Evolutionary conservation across 2,888 invertebrate genomes (phyloP).

Genomic region (Eudasyphora cyanicolor): DNA sequence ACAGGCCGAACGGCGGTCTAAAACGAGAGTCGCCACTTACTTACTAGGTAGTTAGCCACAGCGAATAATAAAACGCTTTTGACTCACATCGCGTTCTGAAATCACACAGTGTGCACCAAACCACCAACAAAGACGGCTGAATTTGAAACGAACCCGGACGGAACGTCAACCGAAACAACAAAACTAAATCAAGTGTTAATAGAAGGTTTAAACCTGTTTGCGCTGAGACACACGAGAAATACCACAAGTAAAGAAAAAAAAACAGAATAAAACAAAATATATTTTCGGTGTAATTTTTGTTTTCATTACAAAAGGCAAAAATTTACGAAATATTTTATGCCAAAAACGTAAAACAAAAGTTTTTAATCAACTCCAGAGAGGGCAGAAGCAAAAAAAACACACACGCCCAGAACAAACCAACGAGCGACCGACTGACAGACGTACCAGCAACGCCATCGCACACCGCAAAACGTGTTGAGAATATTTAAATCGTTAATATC

Average conservation of each 20-base stretch:
- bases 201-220: constrained; percentile 14
- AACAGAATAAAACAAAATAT: not conserved
- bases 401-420: not conserved
- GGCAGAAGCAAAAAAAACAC: not conserved
- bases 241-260: no score
- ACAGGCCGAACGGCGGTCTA: not conserved
- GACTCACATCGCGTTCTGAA: constrained; percentile 3
- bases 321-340: not conserved
- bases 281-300: not conserved
- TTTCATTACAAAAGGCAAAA: not conserved
- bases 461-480: constrained; percentile 5
- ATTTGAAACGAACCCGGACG: constrained; percentile 4
- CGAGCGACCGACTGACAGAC: not conserved
- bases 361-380: not conserved
- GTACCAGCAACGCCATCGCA: not conserved
- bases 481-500: constrained; percentile 2
- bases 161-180: not conserved
- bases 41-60: not conserved
- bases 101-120: constrained; percentile 45
- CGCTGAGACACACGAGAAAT: no score
- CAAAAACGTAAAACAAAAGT: not conserved
- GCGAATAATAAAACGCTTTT: not conserved
- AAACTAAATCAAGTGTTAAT: not conserved
- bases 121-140: constrained; percentile 46
- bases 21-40: not conserved